A percentile compares a stretch with the other conserved stretches of the same genome.
These are phyloP conservation scores for Pyralis farinalis DNA, from an alignment of 2,888 invertebrate genomes.

Conservation along the genomic window DNA sequence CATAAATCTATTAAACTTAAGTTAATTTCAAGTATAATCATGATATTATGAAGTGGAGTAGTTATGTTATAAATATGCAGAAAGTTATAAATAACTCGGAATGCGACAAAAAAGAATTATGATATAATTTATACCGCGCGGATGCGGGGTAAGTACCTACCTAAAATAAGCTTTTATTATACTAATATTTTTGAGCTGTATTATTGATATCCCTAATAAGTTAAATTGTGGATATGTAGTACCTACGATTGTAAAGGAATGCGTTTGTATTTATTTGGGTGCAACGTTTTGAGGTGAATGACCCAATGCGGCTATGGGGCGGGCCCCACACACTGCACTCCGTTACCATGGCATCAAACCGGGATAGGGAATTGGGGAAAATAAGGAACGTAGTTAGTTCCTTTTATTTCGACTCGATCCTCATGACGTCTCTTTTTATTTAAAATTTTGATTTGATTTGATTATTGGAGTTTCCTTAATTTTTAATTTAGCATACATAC, in stretches of 20 bases:
- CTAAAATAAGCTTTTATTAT: neutral
- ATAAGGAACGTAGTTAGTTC: neutral
- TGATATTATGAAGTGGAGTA: neutral
- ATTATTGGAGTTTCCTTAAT: too few relatives aligned
- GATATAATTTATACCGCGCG: neutral
- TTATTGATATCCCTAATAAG: too few relatives aligned
- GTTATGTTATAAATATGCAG: neutral
- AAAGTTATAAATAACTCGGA: neutral
- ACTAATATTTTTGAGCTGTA: too few relatives aligned
- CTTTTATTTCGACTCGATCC: too few relatives aligned
- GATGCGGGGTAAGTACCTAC: conserved; percentile 1
- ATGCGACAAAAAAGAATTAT: neutral
- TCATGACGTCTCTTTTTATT: too few relatives aligned
- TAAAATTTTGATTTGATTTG: too few relatives aligned
- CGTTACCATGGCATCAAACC: conserved; percentile 35
- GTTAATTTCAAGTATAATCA: neutral
- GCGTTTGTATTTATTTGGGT: conserved; percentile 21
- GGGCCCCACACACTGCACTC: conserved; percentile 31
- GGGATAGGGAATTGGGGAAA: neutral
- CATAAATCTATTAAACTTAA: too few relatives aligned
- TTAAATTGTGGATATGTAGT: too few relatives aligned
- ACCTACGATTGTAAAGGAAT: too few relatives aligned
- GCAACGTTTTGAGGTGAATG: conserved; percentile 39
- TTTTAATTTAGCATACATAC: too few relatives aligned
- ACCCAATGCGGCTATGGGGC: conserved; percentile 32